These are phyloP conservation scores for Phalacrocorax brasilianus DNA, from an alignment of 2,113 vertebrate species.

Conservation along the genomic window DNA sequence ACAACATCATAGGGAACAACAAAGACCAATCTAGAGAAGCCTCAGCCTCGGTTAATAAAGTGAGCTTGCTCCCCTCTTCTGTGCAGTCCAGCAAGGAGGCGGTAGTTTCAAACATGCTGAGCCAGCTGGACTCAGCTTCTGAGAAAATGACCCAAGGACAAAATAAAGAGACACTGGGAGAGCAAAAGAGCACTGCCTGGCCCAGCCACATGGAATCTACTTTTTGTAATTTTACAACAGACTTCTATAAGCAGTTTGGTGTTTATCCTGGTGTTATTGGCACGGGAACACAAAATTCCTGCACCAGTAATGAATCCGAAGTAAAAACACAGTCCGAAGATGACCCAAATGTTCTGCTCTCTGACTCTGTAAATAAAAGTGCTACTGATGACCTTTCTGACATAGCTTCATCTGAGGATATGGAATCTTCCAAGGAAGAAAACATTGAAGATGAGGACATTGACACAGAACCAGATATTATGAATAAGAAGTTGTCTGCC, in stretches of 20 bases:
- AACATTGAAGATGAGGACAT: constrained; percentile 87
- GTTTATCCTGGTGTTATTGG: constrained; percentile 80
- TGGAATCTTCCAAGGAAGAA: constrained; percentile 85
- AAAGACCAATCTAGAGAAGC: constrained; percentile 82
- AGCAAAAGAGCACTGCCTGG: constrained; percentile 82
- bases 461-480: constrained; percentile 71
- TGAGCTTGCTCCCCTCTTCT: constrained; percentile 62
- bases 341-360: constrained; percentile 73
- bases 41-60: constrained; percentile 67
- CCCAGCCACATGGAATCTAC: constrained; percentile 83
- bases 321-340: constrained; percentile 76
- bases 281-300: constrained; percentile 75
- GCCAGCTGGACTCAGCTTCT: constrained; percentile 65
- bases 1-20: constrained; percentile 69
- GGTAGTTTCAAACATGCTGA: constrained; percentile 62
- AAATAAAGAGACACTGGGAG: constrained; percentile 77
- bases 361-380: constrained; percentile 73
- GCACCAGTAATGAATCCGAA: constrained; percentile 69
- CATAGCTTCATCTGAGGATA: constrained; percentile 85
- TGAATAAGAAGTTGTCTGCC: constrained; percentile 66
- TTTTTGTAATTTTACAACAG: constrained; percentile 85
- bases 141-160: constrained; percentile 78
- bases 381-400: constrained; percentile 84
- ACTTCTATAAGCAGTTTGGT: constrained; percentile 94
- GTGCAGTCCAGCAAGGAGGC: constrained; percentile 75